These are phyloP conservation scores for Pantherophis vulpinus DNA, from an alignment of 2,797 vertebrate genomes.

Conservation along the genomic window DNA sequence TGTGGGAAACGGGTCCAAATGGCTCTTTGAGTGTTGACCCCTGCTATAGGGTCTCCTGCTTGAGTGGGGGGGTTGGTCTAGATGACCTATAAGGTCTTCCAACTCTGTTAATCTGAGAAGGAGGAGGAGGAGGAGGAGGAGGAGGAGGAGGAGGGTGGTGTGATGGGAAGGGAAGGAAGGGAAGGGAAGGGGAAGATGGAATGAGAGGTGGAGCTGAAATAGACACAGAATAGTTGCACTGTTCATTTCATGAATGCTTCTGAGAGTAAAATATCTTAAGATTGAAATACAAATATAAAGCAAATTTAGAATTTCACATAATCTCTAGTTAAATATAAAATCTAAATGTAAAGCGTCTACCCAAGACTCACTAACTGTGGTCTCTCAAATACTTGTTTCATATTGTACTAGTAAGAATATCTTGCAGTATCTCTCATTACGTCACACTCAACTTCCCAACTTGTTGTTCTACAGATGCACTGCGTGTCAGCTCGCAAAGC, in stretches of 20 bases:
- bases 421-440: background rate
- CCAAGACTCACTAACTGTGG: background rate
- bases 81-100: too few relatives aligned
- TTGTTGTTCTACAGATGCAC: background rate
- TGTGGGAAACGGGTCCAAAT: too few relatives aligned
- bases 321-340: background rate
- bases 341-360: background rate
- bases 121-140: too few relatives aligned
- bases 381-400: background rate
- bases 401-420: background rate
- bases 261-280: background rate
- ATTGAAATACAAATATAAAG: background rate
- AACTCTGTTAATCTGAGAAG: too few relatives aligned
- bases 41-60: too few relatives aligned
- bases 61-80: too few relatives aligned
- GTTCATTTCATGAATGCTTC: background rate
- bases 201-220: background rate
- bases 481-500: background rate
- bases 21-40: too few relatives aligned
- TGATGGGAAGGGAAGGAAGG: fast-evolving
- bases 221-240: background rate
- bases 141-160: background rate
- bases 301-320: background rate
- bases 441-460: background rate
- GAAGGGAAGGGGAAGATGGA: background rate